Evolutionary conservation across 1,140 invertebrate genomes (phyloP), one percentile per base, ranked within the genome.

Genomic region (Drosophila ogumai): DNA sequence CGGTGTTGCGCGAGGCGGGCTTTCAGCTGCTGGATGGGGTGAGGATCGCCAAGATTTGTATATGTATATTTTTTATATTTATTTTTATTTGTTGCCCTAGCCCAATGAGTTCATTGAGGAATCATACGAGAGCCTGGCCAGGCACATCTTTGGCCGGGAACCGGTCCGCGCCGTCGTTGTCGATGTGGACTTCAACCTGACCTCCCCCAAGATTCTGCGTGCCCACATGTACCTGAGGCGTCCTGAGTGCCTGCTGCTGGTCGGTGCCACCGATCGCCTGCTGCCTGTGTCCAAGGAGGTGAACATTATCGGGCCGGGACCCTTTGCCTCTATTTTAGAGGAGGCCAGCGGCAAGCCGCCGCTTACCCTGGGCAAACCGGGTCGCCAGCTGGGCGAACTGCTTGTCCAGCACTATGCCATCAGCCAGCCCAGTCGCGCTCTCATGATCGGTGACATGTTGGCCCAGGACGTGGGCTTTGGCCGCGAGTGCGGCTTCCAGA

Each of bases 401-500:
- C 47, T 94, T 8, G 34, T 71, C 1, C 38, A 92, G 22, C 91
- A 93, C 17, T 94, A 93, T 34, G 88, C 93, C 0, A 88, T 95
- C 10, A 91, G 75, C 0, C 81, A 94, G 52, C 92, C 94, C 2
- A 86, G 84, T n/a, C 93, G 94, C 67, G 94, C 94, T n/a, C 91
- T 95, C 1, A 95, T 95, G 77, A 93, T 95, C 60, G 95, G 95
- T 10, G 95, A 95, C 49, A 94, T 94, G 94, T 94, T 94, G n/a
- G 92, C 93, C 17, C 93, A 94, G 77, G 94, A 95, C 58, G 92
- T 95, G 9, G 93, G 91, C 36, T 94, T 95, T 25, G 95, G 93
- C 0, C 92, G 90, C 5, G 67, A 92, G 3, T 93, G 92, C 3
- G 94, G 94, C 9, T 95, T 95, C 67, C 92, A 94, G 71, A 94